phyloP scores from a whole-genome alignment of 2,888 invertebrate species.

The Acanthococcus lagerstroemiae region DNA sequence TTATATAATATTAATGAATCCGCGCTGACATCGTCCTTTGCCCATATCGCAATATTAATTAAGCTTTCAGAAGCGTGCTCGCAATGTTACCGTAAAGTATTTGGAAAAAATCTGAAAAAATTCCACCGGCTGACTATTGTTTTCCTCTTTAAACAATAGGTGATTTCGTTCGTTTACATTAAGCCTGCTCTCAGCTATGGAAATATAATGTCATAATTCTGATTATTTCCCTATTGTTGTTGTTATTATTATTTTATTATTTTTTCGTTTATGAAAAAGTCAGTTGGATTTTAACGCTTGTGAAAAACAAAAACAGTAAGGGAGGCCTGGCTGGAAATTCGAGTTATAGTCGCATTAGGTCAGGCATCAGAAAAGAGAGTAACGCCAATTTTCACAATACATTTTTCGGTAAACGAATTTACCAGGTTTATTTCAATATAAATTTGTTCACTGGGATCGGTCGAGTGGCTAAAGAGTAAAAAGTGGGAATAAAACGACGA shows the following conservation, averaged over 20 bases:
- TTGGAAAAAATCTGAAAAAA: background rate
- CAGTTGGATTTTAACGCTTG: background rate
- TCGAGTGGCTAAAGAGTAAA: no score
- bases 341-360: no score
- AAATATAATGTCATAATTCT: conserved; percentile 1
- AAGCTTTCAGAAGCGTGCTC: background rate
- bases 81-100: background rate
- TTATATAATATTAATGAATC: conserved; percentile 10
- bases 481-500: no score
- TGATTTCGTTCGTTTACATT: conserved; percentile 4
- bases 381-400: background rate
- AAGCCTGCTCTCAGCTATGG: background rate
- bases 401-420: no score
- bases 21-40: background rate
- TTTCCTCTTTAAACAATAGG: conserved; percentile 2
- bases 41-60: background rate
- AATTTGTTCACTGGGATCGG: no score
- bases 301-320: background rate
- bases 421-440: no score
- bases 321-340: background rate
- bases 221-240: background rate
- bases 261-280: background rate
- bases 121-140: conserved; percentile 2
- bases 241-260: background rate
- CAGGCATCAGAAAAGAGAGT: background rate